A percentile compares a stretch with the other conserved stretches of the same genome.
phyloP scores from a whole-genome alignment of 1,140 invertebrate species.

The Phortica variegata region DNA sequence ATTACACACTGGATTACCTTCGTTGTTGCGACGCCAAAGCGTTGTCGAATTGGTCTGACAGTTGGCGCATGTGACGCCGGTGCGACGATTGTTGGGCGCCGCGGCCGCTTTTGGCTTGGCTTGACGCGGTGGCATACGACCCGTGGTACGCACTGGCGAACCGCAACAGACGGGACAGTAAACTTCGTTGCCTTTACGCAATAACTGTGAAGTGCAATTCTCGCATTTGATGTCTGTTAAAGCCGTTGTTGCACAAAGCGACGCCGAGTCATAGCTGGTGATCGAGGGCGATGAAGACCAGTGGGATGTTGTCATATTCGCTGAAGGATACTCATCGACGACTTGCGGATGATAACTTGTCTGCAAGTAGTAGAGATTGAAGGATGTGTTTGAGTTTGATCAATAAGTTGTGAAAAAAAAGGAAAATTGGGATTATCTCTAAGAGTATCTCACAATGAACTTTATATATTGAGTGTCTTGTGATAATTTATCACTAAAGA shows the following conservation, averaged over 20 bases:
- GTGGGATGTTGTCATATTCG: slow-evolving; percentile 33
- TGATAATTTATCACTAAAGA: too few relatives aligned
- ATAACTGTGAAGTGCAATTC: slow-evolving; percentile 23
- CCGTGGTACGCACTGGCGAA: slow-evolving; percentile 10
- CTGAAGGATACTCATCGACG: slow-evolving; percentile 37
- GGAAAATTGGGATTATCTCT: too few relatives aligned
- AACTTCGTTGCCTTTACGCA: slow-evolving; percentile 32
- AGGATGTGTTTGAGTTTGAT: too few relatives aligned
- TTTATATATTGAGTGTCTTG: too few relatives aligned
- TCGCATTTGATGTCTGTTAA: slow-evolving; percentile 36
- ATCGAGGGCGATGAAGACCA: slow-evolving; percentile 30
- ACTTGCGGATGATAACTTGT: slow-evolving; percentile 44
- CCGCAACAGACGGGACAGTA: slow-evolving; percentile 29
- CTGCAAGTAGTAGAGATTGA: slow-evolving; percentile 19
- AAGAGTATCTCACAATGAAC: too few relatives aligned
- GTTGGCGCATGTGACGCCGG: slow-evolving; percentile 87
- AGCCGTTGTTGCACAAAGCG: slow-evolving; percentile 20
- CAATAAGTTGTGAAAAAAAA: too few relatives aligned
- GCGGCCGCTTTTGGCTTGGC: slow-evolving; percentile 41
- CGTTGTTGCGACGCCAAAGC: slow-evolving; percentile 84
- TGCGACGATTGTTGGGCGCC: slow-evolving; percentile 63
- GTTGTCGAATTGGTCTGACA: slow-evolving; percentile 87
- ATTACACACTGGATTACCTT: slow-evolving; percentile 91
- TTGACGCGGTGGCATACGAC: slow-evolving; percentile 36
- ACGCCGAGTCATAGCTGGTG: slow-evolving; percentile 30